These are phyloP conservation scores for Adelphocoris suturalis DNA, from an alignment of 2,888 invertebrate genomes.

Conservation along the genomic window DNA sequence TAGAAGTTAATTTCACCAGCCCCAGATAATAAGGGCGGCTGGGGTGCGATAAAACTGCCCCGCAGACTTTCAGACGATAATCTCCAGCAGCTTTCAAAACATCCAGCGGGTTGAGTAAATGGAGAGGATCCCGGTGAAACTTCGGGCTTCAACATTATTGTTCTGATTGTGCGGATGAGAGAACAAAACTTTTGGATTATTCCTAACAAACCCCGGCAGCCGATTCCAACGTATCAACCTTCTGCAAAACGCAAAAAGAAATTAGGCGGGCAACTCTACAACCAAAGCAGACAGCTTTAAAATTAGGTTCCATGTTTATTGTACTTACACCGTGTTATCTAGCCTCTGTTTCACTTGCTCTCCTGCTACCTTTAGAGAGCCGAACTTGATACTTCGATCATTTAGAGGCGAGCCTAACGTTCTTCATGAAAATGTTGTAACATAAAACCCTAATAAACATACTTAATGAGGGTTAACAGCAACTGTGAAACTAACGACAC, in stretches of 20 bases:
- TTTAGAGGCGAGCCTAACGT: too few species aligned
- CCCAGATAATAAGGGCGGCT: neutral
- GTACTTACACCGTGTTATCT: too few species aligned
- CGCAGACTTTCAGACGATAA: neutral
- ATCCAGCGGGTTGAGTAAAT: neutral
- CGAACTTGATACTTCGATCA: too few species aligned
- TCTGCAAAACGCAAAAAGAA: neutral
- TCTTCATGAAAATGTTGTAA: too few species aligned
- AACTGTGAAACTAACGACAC: too few species aligned
- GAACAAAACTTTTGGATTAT: neutral
- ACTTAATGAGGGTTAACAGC: too few species aligned
- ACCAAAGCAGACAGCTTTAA: too few species aligned
- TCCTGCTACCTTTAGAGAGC: too few species aligned
- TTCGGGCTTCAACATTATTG: neutral
- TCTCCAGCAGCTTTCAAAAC: conserved; percentile 3
- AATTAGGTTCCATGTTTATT: too few species aligned
- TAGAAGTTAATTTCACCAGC: conserved; percentile 20
- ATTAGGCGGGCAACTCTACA: neutral
- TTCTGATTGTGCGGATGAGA: conserved; percentile 2
- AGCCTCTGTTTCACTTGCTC: too few species aligned
- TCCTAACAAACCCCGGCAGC: neutral
- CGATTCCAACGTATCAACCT: neutral
- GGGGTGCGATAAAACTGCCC: conserved; percentile 15
- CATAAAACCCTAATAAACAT: too few species aligned
- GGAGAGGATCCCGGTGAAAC: conserved; percentile 9